These are phyloP conservation scores for Sinosuthora webbiana DNA, from an alignment of 2,113 vertebrate genomes.

Conservation along the genomic window DNA sequence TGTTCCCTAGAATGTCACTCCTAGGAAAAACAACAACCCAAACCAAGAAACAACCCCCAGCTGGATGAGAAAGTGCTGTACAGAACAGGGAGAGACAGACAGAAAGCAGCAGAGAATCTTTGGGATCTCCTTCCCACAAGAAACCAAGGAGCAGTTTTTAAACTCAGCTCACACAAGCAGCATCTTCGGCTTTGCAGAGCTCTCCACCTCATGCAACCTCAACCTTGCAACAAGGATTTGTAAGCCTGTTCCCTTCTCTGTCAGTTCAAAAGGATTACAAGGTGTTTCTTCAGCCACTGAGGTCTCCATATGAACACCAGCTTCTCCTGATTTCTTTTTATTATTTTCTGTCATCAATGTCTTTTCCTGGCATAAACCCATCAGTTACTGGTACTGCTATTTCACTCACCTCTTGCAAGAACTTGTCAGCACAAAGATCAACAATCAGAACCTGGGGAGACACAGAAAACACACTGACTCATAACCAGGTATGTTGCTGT, in stretches of 20 bases:
- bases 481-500: neutral
- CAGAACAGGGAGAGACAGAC: neutral
- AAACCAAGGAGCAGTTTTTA: neutral
- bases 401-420: slow-evolving; percentile 91
- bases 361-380: neutral
- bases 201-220: neutral
- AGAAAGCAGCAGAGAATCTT: neutral
- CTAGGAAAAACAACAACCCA: neutral
- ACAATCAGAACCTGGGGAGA: slow-evolving; percentile 91
- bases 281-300: neutral
- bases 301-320: neutral
- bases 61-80: neutral
- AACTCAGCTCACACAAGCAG: neutral
- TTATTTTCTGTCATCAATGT: neutral
- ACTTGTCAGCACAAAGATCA: slow-evolving; percentile 92
- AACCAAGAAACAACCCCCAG: neutral
- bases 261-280: neutral
- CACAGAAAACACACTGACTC: neutral
- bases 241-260: neutral
- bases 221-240: neutral
- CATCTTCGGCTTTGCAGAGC: neutral
- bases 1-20: neutral
- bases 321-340: neutral
- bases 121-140: neutral
- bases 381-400: neutral